Percentiles rank a stretch among this genome's conserved stretches.
Conservation (phyloP, 1,140 invertebrate species). For the Caenorhabditis elegans region WBcel235 BX284606.5:14551501-14552000, state of each 20-base stretch:
- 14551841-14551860: slow-evolving; percentile 37
- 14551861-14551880: slow-evolving; percentile 31
- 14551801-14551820: slow-evolving; percentile 34
- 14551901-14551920: slow-evolving; percentile 2
- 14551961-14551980: not conserved
- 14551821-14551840: slow-evolving; percentile 31
- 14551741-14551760: not conserved
- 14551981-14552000: not conserved
- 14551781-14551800: not conserved
- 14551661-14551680: slow-evolving; percentile 38
- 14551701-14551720: slow-evolving; percentile 31
- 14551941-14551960: not conserved
- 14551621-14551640: not conserved
- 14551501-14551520: slow-evolving; percentile 28
- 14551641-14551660: slow-evolving; percentile 26
- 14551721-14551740: slow-evolving; percentile 31
- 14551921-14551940: not conserved
- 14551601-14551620: not conserved
- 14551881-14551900: slow-evolving; percentile 25
- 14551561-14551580: slow-evolving; percentile 40
- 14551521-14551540: not conserved
- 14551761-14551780: not conserved
- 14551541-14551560: slow-evolving; percentile 16
- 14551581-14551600: slow-evolving; percentile 13
- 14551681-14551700: slow-evolving; percentile 40